These are phyloP conservation scores for Diadegma fenestrale DNA, from an alignment of 2,888 invertebrate genomes.

Conservation along the genomic window DNA sequence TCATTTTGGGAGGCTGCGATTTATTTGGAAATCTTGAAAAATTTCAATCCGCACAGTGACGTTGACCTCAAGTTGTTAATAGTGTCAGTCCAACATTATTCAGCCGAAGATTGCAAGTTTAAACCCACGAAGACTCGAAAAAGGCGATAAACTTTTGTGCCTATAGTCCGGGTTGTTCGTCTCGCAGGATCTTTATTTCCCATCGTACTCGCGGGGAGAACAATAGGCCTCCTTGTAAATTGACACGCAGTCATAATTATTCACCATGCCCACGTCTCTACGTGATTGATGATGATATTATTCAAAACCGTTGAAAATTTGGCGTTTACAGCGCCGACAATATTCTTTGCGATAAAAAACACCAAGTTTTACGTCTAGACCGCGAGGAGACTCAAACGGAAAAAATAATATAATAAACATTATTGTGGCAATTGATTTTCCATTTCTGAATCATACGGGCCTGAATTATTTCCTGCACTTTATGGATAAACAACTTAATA, in stretches of 20 bases:
- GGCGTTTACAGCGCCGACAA: constrained; percentile 12
- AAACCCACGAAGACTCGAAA: constrained; percentile 21
- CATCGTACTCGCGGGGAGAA: neutral
- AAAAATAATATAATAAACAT: constrained; percentile 38
- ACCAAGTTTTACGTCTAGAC: constrained; percentile 40
- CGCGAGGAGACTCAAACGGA: constrained; percentile 18
- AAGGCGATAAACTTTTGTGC: constrained; percentile 40
- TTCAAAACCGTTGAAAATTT: constrained; percentile 14
- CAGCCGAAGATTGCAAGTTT: neutral
- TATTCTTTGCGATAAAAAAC: constrained; percentile 18
- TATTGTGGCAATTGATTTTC: constrained; percentile 4
- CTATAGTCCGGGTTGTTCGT: constrained; percentile 29
- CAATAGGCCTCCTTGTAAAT: constrained; percentile 21
- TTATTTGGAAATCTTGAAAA: neutral
- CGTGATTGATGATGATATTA: constrained; percentile 42
- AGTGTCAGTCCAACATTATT: neutral
- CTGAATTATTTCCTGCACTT: neutral
- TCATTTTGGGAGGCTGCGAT: neutral
- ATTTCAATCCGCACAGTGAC: neutral
- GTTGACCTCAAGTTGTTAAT: neutral
- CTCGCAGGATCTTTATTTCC: constrained; percentile 26
- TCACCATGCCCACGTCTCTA: constrained; percentile 5
- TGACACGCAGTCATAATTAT: constrained; percentile 8
- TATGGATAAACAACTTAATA: neutral
- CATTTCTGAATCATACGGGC: neutral